Evolutionary conservation across 2,113 vertebrate species (phyloP).

Genomic region (Emydocephalus ijimae): DNA sequence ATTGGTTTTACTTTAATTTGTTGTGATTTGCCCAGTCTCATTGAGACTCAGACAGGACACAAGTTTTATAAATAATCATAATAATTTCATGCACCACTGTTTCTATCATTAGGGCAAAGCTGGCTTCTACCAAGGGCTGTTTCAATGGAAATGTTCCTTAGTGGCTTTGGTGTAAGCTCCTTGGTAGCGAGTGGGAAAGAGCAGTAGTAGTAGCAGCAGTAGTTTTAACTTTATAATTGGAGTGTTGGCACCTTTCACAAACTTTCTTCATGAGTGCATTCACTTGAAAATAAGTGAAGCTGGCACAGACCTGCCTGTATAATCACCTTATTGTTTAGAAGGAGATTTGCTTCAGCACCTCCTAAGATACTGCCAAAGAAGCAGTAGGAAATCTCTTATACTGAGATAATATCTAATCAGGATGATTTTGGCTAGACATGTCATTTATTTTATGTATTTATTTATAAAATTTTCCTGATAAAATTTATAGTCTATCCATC

Average conservation of each 20-base stretch:
- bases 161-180: not conserved
- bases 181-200: not conserved
- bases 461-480: not conserved
- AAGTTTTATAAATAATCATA: not conserved
- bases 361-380: not conserved
- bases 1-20: not conserved
- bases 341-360: not conserved
- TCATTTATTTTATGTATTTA: not conserved
- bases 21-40: not conserved
- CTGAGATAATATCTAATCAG: not conserved
- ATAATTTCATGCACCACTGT: not conserved
- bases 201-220: not conserved
- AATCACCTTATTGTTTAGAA: not conserved
- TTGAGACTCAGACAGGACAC: not conserved
- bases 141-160: not conserved
- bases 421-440: not conserved
- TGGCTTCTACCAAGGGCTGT: not conserved
- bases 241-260: not conserved
- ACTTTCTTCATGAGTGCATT: not conserved
- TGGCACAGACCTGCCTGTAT: not conserved
- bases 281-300: not conserved
- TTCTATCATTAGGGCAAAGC: not conserved
- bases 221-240: not conserved
- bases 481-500: not conserved
- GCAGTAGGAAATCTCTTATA: not conserved